phyloP scores from a whole-genome alignment of 2,113 vertebrate species.

The Epinephelus cyanopodus region DNA sequence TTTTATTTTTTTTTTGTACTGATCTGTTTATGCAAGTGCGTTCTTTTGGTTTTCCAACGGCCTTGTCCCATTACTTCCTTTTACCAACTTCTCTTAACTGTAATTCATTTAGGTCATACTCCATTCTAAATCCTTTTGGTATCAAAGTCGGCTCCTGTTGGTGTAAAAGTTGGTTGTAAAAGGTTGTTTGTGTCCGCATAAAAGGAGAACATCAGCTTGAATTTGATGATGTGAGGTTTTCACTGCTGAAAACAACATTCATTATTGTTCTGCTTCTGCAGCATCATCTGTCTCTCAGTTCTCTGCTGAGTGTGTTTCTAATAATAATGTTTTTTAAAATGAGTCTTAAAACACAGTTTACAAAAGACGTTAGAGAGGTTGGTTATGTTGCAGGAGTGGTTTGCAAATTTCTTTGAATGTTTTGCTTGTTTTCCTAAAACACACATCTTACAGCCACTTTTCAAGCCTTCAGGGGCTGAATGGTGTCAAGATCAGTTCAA shows the following conservation, averaged over 20 bases:
- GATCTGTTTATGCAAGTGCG: conserved; percentile 38
- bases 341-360: background rate
- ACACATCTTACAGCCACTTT: background rate
- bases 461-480: background rate
- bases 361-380: background rate
- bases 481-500: background rate
- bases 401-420: background rate
- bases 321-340: background rate
- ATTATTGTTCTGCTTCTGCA: background rate
- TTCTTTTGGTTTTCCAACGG: conserved; percentile 13
- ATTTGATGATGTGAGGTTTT: background rate
- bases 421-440: background rate
- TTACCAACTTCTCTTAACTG: background rate
- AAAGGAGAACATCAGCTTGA: background rate
- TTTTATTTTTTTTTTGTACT: conserved; percentile 35
- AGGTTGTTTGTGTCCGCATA: background rate
- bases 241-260: conserved; percentile 2
- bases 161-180: background rate
- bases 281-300: background rate
- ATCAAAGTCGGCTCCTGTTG: background rate
- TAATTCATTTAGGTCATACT: background rate
- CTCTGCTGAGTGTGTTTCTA: background rate
- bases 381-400: background rate
- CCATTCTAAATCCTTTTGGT: background rate
- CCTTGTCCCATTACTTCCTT: conserved; percentile 11